Evolutionary conservation across 2,888 invertebrate species (phyloP).

Genomic region (Mesochorus sp.): DNA sequence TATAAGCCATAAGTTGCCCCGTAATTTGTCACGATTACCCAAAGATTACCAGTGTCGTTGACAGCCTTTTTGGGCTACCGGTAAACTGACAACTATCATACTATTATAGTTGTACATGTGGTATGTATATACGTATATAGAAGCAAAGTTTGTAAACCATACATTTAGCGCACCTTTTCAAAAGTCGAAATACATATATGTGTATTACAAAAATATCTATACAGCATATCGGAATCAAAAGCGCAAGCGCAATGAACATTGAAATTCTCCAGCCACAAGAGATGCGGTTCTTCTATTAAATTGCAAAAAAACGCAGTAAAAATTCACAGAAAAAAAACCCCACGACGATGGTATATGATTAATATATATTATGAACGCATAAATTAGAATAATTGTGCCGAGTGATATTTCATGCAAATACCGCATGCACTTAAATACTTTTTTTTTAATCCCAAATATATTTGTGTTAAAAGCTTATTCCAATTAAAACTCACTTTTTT

Average conservation of each 20-base stretch:
- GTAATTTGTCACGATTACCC: slow-evolving; percentile 80
- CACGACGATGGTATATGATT: too few species aligned
- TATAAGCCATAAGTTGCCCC: slow-evolving; percentile 65
- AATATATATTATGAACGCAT: too few species aligned
- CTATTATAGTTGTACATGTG: background rate
- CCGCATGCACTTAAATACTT: too few species aligned
- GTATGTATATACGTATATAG: background rate
- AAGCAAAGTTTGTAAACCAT: background rate
- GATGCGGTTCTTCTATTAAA: slow-evolving; percentile 13
- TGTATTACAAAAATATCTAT: background rate
- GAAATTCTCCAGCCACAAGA: slow-evolving; percentile 42
- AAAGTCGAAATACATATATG: background rate
- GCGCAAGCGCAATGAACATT: background rate
- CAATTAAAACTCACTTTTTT: too few species aligned
- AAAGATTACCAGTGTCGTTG: slow-evolving; percentile 79
- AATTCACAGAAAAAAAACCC: too few species aligned
- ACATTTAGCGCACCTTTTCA: background rate
- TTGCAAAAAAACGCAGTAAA: too few species aligned
- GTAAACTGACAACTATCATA: slow-evolving; percentile 1
- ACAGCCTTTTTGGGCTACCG: slow-evolving; percentile 75
- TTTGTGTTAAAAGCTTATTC: too few species aligned
- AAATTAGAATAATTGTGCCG: too few species aligned
- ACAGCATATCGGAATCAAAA: background rate
- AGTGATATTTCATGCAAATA: too few species aligned
- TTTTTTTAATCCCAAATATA: too few species aligned